A percentile compares a stretch with the other conserved stretches of the same genome.
Conservation (phyloP, 2,888 invertebrate species). For the Tenthredo notha region DNA sequence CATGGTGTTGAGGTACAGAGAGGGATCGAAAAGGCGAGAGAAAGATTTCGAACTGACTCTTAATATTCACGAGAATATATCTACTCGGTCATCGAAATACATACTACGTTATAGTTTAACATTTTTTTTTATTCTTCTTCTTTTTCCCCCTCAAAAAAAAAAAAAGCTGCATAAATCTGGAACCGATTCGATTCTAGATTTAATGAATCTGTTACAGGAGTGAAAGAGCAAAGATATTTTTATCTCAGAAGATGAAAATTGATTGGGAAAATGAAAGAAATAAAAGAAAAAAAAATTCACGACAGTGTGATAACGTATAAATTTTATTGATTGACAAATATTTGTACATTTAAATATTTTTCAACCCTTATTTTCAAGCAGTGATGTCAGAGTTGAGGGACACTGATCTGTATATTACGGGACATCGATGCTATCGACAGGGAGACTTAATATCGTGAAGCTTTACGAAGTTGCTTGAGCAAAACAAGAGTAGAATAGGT, state of each 20-base stretch:
- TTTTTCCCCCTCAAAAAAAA: not conserved
- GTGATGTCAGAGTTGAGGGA: not conserved
- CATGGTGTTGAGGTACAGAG: slow-evolving; percentile 58
- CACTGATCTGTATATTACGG: slow-evolving; percentile 4
- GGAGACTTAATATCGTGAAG: slow-evolving; percentile 17
- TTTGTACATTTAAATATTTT: not conserved
- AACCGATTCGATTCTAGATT: no score
- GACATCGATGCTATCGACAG: slow-evolving; percentile 7
- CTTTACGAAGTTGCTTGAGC: slow-evolving; percentile 40
- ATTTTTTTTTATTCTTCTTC: not conserved
- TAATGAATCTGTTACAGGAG: no score
- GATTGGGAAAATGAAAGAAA: not conserved
- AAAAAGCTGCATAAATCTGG: not conserved
- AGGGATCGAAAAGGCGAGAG: not conserved
- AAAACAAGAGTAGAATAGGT: not conserved
- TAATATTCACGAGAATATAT: slow-evolving; percentile 32
- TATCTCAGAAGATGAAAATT: no score
- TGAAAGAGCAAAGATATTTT: no score
- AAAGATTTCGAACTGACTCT: not conserved
- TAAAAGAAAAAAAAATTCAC: not conserved
- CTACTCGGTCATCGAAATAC: not conserved
- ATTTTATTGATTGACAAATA: not conserved
- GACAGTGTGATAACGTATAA: not conserved
- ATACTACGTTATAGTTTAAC: not conserved
- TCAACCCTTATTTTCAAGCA: not conserved